Percentiles rank a stretch among this genome's conserved stretches.
phyloP scores from a whole-genome alignment of 2,797 vertebrate species.

The Crocodylus rhombifer region DNA sequence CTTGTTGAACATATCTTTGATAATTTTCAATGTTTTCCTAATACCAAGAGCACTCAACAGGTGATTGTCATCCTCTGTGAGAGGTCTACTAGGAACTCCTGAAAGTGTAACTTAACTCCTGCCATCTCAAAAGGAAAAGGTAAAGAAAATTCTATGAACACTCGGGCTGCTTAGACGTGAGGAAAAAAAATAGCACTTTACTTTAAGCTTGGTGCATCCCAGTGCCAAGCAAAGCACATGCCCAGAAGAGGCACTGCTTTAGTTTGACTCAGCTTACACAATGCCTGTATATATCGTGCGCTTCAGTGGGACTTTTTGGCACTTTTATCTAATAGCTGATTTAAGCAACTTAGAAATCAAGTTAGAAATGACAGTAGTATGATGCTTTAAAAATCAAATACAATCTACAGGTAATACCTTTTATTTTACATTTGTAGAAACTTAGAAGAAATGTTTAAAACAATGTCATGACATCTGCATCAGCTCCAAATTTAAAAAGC shows the following conservation, averaged over 20 bases:
- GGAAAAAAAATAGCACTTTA: no score
- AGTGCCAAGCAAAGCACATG: no score
- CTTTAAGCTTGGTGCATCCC: no score
- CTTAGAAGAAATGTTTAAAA: constrained; percentile 33
- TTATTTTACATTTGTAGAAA: constrained; percentile 64
- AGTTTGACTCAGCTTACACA: no score
- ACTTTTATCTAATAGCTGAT: no score
- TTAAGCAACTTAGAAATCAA: no score
- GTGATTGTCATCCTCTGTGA: neutral
- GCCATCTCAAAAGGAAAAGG: neutral
- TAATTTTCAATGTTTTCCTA: neutral
- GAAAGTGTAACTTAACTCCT: neutral
- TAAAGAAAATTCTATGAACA: neutral
- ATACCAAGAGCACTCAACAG: neutral
- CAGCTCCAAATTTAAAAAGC: neutral
- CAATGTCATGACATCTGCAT: constrained; percentile 20
- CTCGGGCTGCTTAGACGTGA: neutral
- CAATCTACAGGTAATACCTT: neutral
- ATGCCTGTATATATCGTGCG: no score
- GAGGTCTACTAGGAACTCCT: neutral
- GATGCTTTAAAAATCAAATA: constrained; percentile 71
- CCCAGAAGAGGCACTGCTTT: no score
- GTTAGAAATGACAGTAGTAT: constrained; percentile 46
- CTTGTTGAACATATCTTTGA: neutral
- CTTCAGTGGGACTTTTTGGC: no score